Evolutionary conservation across 2,797 vertebrate species (phyloP).

Genomic region (Limnodromus scolopaceus): DNA sequence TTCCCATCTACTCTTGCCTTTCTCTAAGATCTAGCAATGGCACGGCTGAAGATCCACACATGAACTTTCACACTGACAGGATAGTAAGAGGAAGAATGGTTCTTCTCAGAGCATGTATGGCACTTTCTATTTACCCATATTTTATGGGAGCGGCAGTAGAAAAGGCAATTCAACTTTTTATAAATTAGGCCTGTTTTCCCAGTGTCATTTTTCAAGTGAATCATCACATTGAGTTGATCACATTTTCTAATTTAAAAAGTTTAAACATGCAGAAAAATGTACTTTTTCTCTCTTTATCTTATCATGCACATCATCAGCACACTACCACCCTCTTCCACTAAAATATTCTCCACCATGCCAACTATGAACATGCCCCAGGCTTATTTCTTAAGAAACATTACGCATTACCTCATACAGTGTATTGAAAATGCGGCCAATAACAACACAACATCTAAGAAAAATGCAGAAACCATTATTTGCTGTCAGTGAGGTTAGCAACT

Average conservation of each 20-base stretch:
- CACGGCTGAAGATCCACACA: background rate
- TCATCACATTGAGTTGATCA: slow-evolving; percentile 63
- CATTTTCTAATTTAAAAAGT: slow-evolving; percentile 68
- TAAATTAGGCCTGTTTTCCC: slow-evolving; percentile 28
- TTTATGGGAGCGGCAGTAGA: background rate
- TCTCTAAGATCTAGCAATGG: background rate
- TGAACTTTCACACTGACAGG: background rate
- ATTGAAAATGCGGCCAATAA: slow-evolving; percentile 70
- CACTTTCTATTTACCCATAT: background rate
- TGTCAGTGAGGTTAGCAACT: slow-evolving; percentile 54
- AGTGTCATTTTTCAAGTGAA: slow-evolving; percentile 64
- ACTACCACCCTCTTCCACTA: slow-evolving; percentile 53
- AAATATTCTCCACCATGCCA: slow-evolving; percentile 51
- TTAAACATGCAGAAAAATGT: slow-evolving; percentile 63
- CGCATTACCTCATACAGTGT: slow-evolving; percentile 64
- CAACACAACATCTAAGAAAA: slow-evolving; percentile 69
- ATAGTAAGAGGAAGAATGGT: background rate
- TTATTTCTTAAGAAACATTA: slow-evolving; percentile 69
- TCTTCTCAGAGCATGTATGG: background rate
- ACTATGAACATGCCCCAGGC: slow-evolving; percentile 49
- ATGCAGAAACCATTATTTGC: slow-evolving; percentile 61
- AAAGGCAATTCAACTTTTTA: slow-evolving; percentile 43
- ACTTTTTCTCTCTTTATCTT: slow-evolving; percentile 67
- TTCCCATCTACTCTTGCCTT: slow-evolving; percentile 28
- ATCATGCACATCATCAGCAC: slow-evolving; percentile 64